phyloP scores from a whole-genome alignment of 2,797 vertebrate genomes.

The Morelia viridis region DNA sequence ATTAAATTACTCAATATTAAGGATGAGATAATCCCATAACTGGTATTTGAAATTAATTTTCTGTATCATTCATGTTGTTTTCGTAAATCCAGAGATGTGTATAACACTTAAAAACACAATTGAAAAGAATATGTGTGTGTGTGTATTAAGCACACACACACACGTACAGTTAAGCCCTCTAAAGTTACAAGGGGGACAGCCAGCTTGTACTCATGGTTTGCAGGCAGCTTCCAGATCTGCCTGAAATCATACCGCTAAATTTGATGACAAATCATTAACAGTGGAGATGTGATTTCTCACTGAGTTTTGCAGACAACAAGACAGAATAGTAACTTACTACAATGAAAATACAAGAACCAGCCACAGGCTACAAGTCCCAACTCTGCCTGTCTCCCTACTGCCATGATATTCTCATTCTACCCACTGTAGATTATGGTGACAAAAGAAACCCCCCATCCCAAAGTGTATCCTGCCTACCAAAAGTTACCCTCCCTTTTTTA shows the following conservation, averaged over 20 bases:
- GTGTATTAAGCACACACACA: background rate
- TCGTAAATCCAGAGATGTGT: background rate
- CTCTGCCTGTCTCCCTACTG: background rate
- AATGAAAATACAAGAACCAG: background rate
- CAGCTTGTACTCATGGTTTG: background rate
- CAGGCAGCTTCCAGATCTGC: background rate
- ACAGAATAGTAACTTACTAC: background rate
- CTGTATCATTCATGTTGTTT: background rate
- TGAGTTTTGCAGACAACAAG: background rate
- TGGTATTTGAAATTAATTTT: background rate
- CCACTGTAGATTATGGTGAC: background rate
- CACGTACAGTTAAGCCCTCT: background rate
- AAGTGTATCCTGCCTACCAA: background rate
- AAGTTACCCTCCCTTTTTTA: background rate
- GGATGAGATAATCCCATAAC: background rate
- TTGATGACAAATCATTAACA: background rate
- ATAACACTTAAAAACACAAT: background rate
- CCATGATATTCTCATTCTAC: background rate
- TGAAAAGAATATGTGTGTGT: background rate
- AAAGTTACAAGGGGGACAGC: background rate
- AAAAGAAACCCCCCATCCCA: background rate
- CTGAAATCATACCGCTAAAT: background rate
- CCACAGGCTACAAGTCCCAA: background rate
- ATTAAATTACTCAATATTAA: background rate
- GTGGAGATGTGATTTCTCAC: background rate